Evolutionary conservation across 1,140 invertebrate species (phyloP), one percentile per base, ranked within the genome.

Genomic region (Zaprionus africanus): DNA sequence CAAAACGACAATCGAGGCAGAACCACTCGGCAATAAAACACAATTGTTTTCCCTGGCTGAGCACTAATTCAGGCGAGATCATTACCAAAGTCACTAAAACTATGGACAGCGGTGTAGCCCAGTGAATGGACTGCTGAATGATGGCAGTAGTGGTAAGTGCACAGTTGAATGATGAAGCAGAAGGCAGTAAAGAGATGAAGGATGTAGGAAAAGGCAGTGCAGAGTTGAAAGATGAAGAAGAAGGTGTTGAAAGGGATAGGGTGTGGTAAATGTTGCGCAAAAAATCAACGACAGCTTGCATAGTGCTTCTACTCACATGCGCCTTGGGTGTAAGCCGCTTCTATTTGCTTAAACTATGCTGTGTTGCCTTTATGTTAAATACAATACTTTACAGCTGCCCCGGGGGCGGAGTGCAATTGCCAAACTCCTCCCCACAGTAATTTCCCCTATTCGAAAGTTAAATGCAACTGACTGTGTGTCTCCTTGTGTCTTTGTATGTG

Each of bases 21-120:
- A 54, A 19, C 53, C 36, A 41, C 58, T 64, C 24, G 49, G 26
- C 60, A 78, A 86, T 70, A 74, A 80, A 84, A 88, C 77, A 70
- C 80, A 88, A 88, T 88, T 87, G 84, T 87, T 88, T 76, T 60
- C 72, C 73, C 67, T 88, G 77, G 65, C 65, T 54, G 77, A 66
- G 66, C 77, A 77, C 41, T 17, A 46, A 46, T 46, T 46, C 41
- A 46, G 6, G 7, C 41, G 41, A 46, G 19, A 51, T 51, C 46
- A 24, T 51, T 51, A 22, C 19, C 4, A 51, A 24, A 22, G 46
- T 13, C 46, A 51, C 46, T 51, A 22, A 24, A 51, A 51, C 46
- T 51, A 51, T 51, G 46, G 19, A 51, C 46, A 51, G 46, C n/a
- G 19, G 19, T 51, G 19, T 22, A 24, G 4, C 9, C 31, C 9